Conservation (phyloP, 1,140 invertebrate genomes). For the Oncopodura yosiiana region DNA sequence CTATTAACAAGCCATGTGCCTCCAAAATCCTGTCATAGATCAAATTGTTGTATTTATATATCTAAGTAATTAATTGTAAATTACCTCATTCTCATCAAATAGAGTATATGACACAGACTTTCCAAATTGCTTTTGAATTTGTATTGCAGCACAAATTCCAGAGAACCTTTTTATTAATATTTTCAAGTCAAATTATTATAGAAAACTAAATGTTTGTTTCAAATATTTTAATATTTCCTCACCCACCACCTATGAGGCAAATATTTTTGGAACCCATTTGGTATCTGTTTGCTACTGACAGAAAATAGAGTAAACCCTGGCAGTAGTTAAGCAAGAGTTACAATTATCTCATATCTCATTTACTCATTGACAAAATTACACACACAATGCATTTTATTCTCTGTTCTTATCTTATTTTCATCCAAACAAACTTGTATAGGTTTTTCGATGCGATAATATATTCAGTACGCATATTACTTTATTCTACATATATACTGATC, state of each 20-base stretch:
- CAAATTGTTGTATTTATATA: no score
- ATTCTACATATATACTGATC: no score
- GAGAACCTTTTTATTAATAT: slow-evolving; percentile 13
- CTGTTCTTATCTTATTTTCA: no score
- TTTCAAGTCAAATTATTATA: not conserved
- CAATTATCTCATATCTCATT: not conserved
- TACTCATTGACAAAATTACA: not conserved
- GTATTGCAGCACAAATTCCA: slow-evolving; percentile 24
- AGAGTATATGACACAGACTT: no score
- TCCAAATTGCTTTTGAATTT: slow-evolving; percentile 21
- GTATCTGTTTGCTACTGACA: no score
- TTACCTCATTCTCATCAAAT: not conserved
- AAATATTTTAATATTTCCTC: not conserved
- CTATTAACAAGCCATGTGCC: slow-evolving; percentile 26
- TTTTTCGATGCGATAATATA: no score
- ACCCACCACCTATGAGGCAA: slow-evolving; percentile 4
- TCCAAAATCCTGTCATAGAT: slow-evolving; percentile 24
- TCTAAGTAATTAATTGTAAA: slow-evolving; percentile 22
- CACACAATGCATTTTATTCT: no score
- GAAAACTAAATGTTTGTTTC: no score
- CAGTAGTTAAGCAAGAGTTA: not conserved
- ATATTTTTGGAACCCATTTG: no score
- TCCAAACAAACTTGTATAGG: no score
- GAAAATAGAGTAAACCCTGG: not conserved
- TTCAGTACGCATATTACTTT: no score